These are phyloP conservation scores for Danio choprae DNA, from an alignment of 2,797 vertebrate species.

Conservation along the genomic window DNA sequence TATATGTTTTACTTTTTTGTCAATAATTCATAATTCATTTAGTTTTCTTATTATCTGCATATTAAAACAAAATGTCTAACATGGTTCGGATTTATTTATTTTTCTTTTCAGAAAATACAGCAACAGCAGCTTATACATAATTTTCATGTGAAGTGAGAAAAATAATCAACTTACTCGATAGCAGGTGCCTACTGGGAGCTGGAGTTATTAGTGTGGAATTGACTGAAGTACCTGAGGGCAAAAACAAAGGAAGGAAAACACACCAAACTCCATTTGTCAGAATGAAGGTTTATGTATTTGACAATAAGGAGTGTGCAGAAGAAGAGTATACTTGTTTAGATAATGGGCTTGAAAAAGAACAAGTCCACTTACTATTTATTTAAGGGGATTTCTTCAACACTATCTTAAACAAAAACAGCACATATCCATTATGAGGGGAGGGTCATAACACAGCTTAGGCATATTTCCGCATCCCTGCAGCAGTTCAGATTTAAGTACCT, in stretches of 20 bases:
- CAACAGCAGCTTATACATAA: constrained; percentile 10
- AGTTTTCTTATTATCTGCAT: not conserved
- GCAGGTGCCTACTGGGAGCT: not conserved
- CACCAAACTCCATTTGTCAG: constrained; percentile 3
- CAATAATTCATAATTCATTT: too few species aligned
- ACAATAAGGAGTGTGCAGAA: not conserved
- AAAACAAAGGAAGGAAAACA: constrained; percentile 14
- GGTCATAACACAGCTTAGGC: not conserved
- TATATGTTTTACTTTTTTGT: too few species aligned
- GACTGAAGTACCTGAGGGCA: not conserved
- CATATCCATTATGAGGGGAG: constrained; percentile 1
- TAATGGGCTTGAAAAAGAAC: not conserved
- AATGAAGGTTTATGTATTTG: not conserved
- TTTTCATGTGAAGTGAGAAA: constrained; percentile 13
- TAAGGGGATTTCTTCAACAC: not conserved
- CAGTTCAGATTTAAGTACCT: constrained; percentile 23
- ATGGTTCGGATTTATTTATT: not conserved
- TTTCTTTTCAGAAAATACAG: not conserved
- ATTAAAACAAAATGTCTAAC: not conserved
- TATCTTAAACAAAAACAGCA: not conserved
- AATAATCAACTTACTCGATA: not conserved
- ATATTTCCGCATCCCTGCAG: not conserved
- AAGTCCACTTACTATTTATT: not conserved
- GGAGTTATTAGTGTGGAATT: not conserved
- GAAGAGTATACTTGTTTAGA: not conserved